These are phyloP conservation scores for Terebella lapidaria DNA, from an alignment of 2,888 invertebrate species.

Conservation along the genomic window DNA sequence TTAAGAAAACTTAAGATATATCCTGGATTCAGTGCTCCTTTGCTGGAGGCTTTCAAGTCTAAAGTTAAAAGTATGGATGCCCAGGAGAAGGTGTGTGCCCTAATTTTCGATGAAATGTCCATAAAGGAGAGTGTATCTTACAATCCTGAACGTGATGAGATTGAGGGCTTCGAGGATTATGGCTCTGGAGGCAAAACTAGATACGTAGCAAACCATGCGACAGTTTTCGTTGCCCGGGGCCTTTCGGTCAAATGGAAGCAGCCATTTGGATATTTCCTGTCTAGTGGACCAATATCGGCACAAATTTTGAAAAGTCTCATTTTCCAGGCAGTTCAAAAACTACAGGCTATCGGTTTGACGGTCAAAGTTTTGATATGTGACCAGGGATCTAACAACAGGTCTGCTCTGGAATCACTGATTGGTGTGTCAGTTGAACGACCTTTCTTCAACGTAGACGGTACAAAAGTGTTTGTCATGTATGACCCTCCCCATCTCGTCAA, in stretches of 20 bases:
- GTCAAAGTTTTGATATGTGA: conserved; percentile 10
- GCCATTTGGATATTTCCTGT: conserved; percentile 7
- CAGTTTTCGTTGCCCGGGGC: conserved; percentile 8
- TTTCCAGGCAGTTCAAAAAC: neutral
- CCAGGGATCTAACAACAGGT: conserved; percentile 14
- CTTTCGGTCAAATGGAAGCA: conserved; percentile 6
- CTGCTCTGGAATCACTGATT: conserved; percentile 1
- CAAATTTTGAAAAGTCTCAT: neutral
- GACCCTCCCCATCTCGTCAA: conserved; percentile 13
- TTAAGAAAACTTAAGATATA: too few relatives aligned
- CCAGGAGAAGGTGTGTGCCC: too few relatives aligned
- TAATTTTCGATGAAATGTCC: too few relatives aligned
- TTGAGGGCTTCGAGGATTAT: conserved; percentile 5
- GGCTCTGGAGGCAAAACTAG: conserved; percentile 3
- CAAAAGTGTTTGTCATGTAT: conserved; percentile 7
- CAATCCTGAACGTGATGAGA: neutral
- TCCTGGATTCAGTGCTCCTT: too few relatives aligned
- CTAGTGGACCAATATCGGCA: neutral
- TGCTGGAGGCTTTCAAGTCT: too few relatives aligned
- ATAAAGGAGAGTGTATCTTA: neutral
- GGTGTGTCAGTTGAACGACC: conserved; percentile 5
- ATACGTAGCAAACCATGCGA: conserved; percentile 5
- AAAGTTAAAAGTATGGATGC: too few relatives aligned
- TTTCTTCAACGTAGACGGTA: neutral
- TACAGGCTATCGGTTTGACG: neutral